Conservation (phyloP, 1,140 invertebrate genomes). For the Sarcophaga peregrina region DNA sequence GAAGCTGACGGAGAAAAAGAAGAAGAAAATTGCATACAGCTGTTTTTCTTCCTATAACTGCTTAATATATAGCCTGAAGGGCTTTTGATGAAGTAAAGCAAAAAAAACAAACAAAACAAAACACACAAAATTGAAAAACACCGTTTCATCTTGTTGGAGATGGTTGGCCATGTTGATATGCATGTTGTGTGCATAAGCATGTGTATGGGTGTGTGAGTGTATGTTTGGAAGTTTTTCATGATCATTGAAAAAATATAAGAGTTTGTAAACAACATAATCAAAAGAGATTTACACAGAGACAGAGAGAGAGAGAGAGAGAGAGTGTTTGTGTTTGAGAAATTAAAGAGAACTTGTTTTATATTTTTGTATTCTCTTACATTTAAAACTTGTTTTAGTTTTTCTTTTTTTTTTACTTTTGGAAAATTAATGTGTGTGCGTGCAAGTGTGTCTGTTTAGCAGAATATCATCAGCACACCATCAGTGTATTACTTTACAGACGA, state of each 20-base stretch:
- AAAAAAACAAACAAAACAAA: too few species aligned
- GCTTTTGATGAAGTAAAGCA: not conserved
- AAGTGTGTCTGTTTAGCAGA: not conserved
- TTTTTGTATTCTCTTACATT: not conserved
- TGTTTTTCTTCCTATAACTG: slow-evolving; percentile 2
- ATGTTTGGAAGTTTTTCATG: not conserved
- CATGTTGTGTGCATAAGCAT: too few species aligned
- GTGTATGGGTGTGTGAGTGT: too few species aligned
- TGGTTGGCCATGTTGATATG: not conserved
- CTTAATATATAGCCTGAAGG: slow-evolving; percentile 1
- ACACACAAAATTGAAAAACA: not conserved
- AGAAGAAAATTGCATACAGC: not conserved
- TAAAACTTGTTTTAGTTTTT: slow-evolving; percentile 2
- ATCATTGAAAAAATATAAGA: slow-evolving; percentile 5
- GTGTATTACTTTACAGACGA: not conserved
- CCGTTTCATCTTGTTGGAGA: not conserved
- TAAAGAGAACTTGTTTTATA: not conserved
- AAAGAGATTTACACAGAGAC: not conserved
- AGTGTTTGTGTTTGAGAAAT: not conserved
- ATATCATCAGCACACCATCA: slow-evolving; percentile 21
- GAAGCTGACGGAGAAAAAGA: too few species aligned
- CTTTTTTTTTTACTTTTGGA: not conserved
- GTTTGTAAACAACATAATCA: not conserved
- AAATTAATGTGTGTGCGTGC: too few species aligned
- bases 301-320: not conserved